Evolutionary conservation across 2,888 invertebrate genomes (phyloP), one percentile per base, ranked within the genome.

Genomic region (Spatulosminthurus flaviceps): DNA sequence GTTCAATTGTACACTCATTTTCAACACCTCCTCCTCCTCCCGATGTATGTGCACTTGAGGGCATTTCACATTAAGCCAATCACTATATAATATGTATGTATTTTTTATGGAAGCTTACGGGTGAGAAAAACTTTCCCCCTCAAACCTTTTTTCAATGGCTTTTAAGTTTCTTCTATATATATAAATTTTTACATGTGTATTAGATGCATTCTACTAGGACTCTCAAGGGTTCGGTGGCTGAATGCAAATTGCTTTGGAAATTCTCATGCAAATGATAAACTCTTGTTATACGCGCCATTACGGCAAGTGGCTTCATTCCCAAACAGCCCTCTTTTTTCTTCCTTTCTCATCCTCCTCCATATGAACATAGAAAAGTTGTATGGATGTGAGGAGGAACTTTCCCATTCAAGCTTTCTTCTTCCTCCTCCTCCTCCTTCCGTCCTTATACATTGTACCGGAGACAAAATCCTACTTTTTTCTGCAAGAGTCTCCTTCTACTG

Each of bases 191-290:
- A n/a, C n/a, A n/a, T n/a, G n/a, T n/a, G n/a, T n/a, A n/a, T n/a
- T n/a, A n/a, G n/a, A n/a, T n/a, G n/a, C n/a, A n/a, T n/a, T n/a
- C n/a, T n/a, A 51, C 51, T 51, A 11, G 51, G 51, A 51, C 16
- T 19, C 51, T 51, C 16, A n/a, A n/a, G 19, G 19, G 51, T 51
- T 51, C 51, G 51, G 16, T 19, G 9, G 16, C 7, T 51, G 51
- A 51, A 51, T 51, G 51, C 51, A 51, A 51, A 51, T 51, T 51
- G 51, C 51, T 51, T 5, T 5, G 16, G 51, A 51, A 51, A 51
- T 51, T 51, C 51, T 51, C 51, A 51, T 51, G 51, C 51, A 51
- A 51, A 51, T 51, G 51, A 51, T 51, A 51, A 51, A 51, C 51
- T 51, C 51, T 51, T 51, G 51, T 51, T 51, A 51, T 51, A 51